phyloP scores from a whole-genome alignment of 1,140 invertebrate species.

The Odontomachus brunneus region DNA sequence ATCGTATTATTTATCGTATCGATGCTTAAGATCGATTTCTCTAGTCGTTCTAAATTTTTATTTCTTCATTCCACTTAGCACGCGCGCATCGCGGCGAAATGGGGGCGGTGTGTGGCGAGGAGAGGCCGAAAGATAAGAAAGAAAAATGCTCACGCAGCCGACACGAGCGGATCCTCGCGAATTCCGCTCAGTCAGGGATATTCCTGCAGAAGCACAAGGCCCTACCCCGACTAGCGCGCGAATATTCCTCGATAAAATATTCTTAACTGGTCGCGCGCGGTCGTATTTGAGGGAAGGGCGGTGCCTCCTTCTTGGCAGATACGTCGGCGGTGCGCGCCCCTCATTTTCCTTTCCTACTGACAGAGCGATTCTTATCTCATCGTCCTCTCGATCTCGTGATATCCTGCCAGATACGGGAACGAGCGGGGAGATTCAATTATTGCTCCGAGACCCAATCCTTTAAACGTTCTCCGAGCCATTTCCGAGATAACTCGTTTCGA shows the following conservation, averaged over 20 bases:
- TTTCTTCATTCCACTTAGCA: conserved; percentile 57
- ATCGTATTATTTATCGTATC: background rate
- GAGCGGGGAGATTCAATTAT: conserved; percentile 58
- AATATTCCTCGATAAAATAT: conserved; percentile 80
- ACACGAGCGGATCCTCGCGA: conserved; percentile 42
- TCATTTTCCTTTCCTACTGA: conserved; percentile 55
- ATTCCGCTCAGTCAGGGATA: conserved; percentile 72
- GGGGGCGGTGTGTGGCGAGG: background rate
- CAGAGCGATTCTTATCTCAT: conserved; percentile 61
- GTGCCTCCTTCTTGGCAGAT: conserved; percentile 64
- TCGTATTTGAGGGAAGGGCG: conserved; percentile 68
- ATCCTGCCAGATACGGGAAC: conserved; percentile 46
- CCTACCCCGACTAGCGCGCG: conserved; percentile 35
- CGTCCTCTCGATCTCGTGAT: conserved; percentile 53
- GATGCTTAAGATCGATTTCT: conserved; percentile 50
- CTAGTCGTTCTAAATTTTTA: conserved; percentile 56
- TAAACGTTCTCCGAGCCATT: conserved; percentile 73
- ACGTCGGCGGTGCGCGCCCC: conserved; percentile 32
- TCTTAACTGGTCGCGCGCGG: conserved; percentile 68
- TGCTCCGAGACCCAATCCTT: conserved; percentile 58
- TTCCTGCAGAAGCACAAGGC: conserved; percentile 63
- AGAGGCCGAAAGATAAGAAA: conserved; percentile 55
- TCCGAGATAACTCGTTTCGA: conserved; percentile 59
- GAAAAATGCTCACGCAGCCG: conserved; percentile 66
- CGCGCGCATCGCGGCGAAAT: conserved; percentile 42